phyloP scores from a whole-genome alignment of 1,140 invertebrate genomes.

The Macrosteles quadrilineatus region DNA sequence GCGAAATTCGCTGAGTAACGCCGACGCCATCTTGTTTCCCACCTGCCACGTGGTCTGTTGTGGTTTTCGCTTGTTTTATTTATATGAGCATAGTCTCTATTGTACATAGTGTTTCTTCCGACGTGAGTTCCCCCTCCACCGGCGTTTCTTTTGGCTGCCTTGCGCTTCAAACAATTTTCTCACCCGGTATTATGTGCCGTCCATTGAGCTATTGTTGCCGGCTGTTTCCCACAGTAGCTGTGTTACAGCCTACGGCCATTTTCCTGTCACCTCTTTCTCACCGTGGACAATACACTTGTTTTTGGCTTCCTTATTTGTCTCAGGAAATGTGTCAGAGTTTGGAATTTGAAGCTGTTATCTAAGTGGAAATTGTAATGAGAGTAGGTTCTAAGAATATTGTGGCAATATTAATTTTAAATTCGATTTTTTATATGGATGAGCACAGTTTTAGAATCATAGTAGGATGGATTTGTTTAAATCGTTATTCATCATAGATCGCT shows the following conservation, averaged over 20 bases:
- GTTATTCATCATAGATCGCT: no score
- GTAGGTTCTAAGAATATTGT: no score
- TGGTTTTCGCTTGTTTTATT: slow-evolving; percentile 26
- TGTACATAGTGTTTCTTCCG: slow-evolving; percentile 20
- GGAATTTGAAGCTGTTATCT: no score
- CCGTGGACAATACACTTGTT: neutral
- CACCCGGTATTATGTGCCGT: slow-evolving; percentile 8
- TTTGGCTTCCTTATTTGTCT: no score
- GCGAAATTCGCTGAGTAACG: slow-evolving; percentile 24
- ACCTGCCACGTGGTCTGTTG: neutral
- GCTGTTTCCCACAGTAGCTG: slow-evolving; percentile 15
- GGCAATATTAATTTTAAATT: no score
- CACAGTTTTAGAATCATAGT: no score
- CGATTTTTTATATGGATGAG: no score
- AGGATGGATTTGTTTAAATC: no score
- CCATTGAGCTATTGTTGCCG: neutral
- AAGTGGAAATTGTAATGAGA: no score
- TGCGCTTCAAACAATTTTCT: slow-evolving; percentile 19
- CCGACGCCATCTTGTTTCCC: slow-evolving; percentile 17
- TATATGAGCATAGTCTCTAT: slow-evolving; percentile 1
- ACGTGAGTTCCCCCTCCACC: neutral
- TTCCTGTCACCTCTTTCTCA: slow-evolving; percentile 6
- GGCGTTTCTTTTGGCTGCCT: neutral
- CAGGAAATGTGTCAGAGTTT: no score
- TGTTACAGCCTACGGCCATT: neutral